phyloP scores from a whole-genome alignment of 92 coral and sea anemone genomes.

The Paragorgia papillata region DNA sequence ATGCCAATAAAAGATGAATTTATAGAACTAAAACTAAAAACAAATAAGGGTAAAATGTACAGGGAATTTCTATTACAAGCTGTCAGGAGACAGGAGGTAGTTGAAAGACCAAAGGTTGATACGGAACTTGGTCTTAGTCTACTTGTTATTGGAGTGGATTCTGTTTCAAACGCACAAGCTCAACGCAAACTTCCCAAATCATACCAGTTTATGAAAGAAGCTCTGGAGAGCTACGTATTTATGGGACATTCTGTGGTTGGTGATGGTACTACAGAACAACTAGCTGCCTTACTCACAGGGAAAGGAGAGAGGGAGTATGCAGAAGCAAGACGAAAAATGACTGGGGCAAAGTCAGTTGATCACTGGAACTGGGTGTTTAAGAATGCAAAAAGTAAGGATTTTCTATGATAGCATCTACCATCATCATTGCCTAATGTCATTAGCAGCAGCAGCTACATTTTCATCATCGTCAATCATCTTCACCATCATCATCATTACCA shows the following conservation, averaged over 20 bases:
- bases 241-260: slow-evolving; percentile 89
- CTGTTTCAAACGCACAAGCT: slow-evolving; percentile 71
- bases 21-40: slow-evolving; percentile 64
- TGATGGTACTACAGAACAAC: slow-evolving; percentile 92
- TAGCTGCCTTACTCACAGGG: slow-evolving; percentile 86
- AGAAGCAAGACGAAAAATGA: slow-evolving; percentile 73
- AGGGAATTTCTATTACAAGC: slow-evolving; percentile 83
- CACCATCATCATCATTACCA: too few species aligned
- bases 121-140: slow-evolving; percentile 74
- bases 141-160: slow-evolving; percentile 81
- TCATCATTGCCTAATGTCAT: too few species aligned
- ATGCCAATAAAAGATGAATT: slow-evolving; percentile 58
- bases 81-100: background rate
- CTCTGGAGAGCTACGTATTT: slow-evolving; percentile 65
- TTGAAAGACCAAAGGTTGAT: slow-evolving; percentile 59
- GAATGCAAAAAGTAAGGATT: slow-evolving; percentile 67
- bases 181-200: slow-evolving; percentile 79
- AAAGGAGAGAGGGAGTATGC: slow-evolving; percentile 74
- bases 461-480: too few species aligned
- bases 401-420: too few species aligned
- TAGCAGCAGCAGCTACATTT: too few species aligned
- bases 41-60: slow-evolving; percentile 56
- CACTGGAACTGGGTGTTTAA: slow-evolving; percentile 88
- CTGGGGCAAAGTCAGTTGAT: slow-evolving; percentile 65
- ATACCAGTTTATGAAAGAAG: slow-evolving; percentile 64